Base-by-base conservation (phyloP, 1,140 invertebrate genomes). In the Microplitis mediator region DNA sequence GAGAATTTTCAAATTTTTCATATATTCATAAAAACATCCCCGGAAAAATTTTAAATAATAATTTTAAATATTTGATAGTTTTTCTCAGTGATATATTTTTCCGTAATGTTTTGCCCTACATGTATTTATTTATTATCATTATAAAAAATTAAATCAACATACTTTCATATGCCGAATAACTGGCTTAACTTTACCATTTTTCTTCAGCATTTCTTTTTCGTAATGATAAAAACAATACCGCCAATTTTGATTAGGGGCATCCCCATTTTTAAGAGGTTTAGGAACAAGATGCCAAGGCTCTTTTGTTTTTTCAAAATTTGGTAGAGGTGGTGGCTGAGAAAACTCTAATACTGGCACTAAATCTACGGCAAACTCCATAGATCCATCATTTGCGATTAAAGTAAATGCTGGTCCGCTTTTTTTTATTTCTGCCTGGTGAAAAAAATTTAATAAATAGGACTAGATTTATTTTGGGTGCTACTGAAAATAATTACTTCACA, bases 351-450 rank as follows among this genome's bases (percentile, higher is more conserved):
- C 85, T 0, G 88, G 87, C 36, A 87, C 88, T 50, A 89, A 73
- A 72, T 89, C 88, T 1, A 89, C 81, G 69, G 81, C 75, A 13
- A 89, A 82, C 74, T 3, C 69, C 23, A 6, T 9, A 13, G 8
- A 4, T 2, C 67, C 0, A 0, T 76, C 8, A 62, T 11, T 52
- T 11, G 88, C 75, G 16, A 74, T 79, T 14, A 89, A 60, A 2
- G 88, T 89, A 72, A 87, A 88, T 0, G 88, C 88, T 3, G 88
- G 88, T 2, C 88, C 88, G 3, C 82, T 81, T 39, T 85, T 82
- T 63, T 69, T 84, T 56, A 82, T 81, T 32, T 36, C 83, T 36
- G 88, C 65, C 39, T 85, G n/a, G 63, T 0, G 2, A 66, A 66
- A 16, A 14, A 36, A 35, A 50, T 66, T 36, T 66, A 23, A 23